Percentiles rank a stretch among this genome's conserved stretches.
These are phyloP conservation scores for Erpornis zantholeuca DNA, from an alignment of 2,113 vertebrate species.

Conservation along the genomic window DNA sequence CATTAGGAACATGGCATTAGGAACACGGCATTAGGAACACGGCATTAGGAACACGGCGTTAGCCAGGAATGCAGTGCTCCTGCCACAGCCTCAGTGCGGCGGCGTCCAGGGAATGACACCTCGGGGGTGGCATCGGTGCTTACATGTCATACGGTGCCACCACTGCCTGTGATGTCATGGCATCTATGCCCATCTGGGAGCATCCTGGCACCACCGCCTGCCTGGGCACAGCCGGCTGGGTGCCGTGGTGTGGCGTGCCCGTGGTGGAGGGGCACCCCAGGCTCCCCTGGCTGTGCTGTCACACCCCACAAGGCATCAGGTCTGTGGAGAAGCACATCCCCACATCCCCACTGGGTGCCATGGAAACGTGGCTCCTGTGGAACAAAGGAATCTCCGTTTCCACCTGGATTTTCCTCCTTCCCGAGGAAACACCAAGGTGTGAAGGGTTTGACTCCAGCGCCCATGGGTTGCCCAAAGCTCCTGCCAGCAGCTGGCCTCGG, in stretches of 20 bases:
- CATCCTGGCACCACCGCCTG: neutral
- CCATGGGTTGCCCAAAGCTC: accelerated
- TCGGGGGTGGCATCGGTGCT: accelerated
- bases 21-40: neutral
- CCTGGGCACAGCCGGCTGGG: accelerated
- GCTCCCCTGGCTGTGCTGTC: accelerated
- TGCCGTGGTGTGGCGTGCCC: accelerated
- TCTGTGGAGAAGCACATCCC: constrained; percentile 33
- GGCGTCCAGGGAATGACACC: accelerated
- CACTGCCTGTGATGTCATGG: accelerated
- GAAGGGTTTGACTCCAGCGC: neutral
- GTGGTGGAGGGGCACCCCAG: accelerated
- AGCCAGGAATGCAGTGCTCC: neutral
- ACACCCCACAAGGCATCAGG: neutral
- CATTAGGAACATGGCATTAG: accelerated
- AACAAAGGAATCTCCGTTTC: neutral
- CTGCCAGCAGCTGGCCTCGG: accelerated
- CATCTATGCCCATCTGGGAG: neutral
- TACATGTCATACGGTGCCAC: accelerated
- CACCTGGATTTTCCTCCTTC: constrained; percentile 51
- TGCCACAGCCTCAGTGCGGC: accelerated
- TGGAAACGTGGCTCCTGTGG: constrained; percentile 60
- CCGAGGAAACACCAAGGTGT: constrained; percentile 3
- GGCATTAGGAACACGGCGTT: neutral
- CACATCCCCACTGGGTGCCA: constrained; percentile 60